phyloP scores from a whole-genome alignment of 2,888 invertebrate species.

The Drosophila algonquin region DNA sequence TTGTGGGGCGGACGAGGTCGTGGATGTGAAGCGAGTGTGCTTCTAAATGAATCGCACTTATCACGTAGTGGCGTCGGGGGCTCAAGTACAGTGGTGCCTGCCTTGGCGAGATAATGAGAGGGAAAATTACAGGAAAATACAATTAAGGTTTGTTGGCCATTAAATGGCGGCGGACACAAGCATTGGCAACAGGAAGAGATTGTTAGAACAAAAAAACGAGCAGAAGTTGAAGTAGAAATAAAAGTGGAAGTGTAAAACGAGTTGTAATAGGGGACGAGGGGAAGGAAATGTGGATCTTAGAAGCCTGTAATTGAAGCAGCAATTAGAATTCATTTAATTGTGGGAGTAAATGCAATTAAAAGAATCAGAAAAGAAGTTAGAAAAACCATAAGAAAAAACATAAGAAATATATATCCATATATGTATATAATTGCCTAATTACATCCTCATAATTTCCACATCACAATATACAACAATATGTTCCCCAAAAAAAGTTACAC shows the following conservation, averaged over 20 bases:
- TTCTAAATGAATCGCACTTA: conserved; percentile 52
- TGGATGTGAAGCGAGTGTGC: conserved; percentile 45
- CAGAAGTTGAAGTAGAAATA: background rate
- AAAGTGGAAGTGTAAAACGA: background rate
- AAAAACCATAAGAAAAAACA: background rate
- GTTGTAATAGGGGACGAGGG: background rate
- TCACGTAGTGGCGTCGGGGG: conserved; percentile 41
- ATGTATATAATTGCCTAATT: conserved; percentile 1
- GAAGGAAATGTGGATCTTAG: too few relatives aligned
- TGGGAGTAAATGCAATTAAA: background rate
- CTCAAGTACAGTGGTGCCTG: conserved; percentile 45
- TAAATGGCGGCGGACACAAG: conserved; percentile 42
- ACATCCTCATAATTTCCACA: background rate
- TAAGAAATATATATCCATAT: too few relatives aligned
- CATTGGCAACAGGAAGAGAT: conserved; percentile 7
- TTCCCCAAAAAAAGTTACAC: background rate
- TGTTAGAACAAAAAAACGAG: background rate
- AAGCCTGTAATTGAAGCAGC: background rate
- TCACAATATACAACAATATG: background rate
- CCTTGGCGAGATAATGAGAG: conserved; percentile 29
- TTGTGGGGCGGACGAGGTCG: background rate
- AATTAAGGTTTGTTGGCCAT: conserved; percentile 42
- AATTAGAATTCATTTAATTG: background rate
- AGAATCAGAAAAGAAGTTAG: background rate
- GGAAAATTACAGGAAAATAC: conserved; percentile 15